Evolutionary conservation across 2,888 invertebrate species (phyloP).

Genomic region (Agrochola lychnidis): DNA sequence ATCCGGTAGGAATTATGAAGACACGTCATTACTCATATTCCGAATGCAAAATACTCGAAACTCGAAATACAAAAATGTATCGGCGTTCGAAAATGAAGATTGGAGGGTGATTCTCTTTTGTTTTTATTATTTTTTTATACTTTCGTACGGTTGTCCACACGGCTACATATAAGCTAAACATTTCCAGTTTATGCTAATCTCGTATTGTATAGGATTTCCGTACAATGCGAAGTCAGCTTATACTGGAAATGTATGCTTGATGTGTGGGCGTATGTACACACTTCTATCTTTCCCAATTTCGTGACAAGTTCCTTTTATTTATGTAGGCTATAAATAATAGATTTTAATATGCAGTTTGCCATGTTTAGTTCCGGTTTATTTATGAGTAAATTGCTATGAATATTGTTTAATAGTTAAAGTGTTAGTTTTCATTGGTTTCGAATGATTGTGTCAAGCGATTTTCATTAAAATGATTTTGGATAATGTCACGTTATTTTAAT

Average conservation of each 20-base stretch:
- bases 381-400: slow-evolving; percentile 35
- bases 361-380: slow-evolving; percentile 57
- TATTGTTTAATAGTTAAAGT: background rate
- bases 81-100: slow-evolving; percentile 69
- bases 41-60: slow-evolving; percentile 76
- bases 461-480: background rate
- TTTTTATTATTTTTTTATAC: slow-evolving; percentile 27
- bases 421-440: too few relatives aligned
- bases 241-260: too few relatives aligned
- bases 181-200: too few relatives aligned
- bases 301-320: slow-evolving; percentile 63
- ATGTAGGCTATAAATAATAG: slow-evolving; percentile 60
- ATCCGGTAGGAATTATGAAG: slow-evolving; percentile 81
- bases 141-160: background rate
- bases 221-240: too few relatives aligned
- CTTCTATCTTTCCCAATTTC: slow-evolving; percentile 27
- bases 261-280: too few relatives aligned
- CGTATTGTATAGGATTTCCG: too few relatives aligned
- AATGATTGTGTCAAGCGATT: background rate
- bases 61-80: slow-evolving; percentile 69
- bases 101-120: slow-evolving; percentile 56
- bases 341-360: slow-evolving; percentile 46
- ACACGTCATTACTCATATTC: slow-evolving; percentile 82
- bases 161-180: too few relatives aligned
- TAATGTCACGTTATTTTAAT: background rate